Base-by-base conservation (phyloP, 2,113 vertebrate species). In the Heloderma charlesbogerti region DNA sequence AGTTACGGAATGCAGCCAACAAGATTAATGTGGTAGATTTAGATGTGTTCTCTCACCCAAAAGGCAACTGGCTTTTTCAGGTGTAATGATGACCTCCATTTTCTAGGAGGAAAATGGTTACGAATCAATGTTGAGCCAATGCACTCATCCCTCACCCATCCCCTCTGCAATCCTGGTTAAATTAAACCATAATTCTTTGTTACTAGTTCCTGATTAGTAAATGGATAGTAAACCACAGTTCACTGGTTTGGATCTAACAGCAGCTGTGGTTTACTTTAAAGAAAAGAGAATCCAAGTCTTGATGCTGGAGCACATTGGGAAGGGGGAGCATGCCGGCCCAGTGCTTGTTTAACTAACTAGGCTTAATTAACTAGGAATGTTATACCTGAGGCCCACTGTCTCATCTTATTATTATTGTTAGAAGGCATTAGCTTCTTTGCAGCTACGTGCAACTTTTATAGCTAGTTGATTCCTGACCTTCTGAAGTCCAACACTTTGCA, bases 1-100 rank as follows among this genome's bases (percentile, higher is more conserved):
- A 94, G 74, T 92, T 95, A 87, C 95, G 93, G 92, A 90, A 82
- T 88, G 90, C 91, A 92, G 37, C 43, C 80, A n/a, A 8, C 86
- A 93, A 91, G 90, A 60, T 43, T 15, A 66, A 29, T 45, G 6
- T 40, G 88, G 84, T 71, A 79, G 85, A 40, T 31, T 72, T 81
- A 88, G 51, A 84, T 6, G 72, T 69, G 81, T 51, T 67, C 63
- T 67, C 63, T 69, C 3, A 67, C 34, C 31, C 75, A 45, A 63
- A 88, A 51, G 31, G 43, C 29, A 48, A 34, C 51, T 18, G 27
- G 13, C 20, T 4, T 51, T 74, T 54, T 51, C 1, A 1, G 48
- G 16, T 6, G 1, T 34, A 20, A 27, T 7, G 6, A 51, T 3
- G 5, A 86, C 37, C 10, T 12, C 48, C 4, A 4, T 15, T 74